Evolutionary conservation across 2,888 invertebrate species (phyloP), one percentile per base, ranked within the genome.

Genomic region (Euplexia lucipara): DNA sequence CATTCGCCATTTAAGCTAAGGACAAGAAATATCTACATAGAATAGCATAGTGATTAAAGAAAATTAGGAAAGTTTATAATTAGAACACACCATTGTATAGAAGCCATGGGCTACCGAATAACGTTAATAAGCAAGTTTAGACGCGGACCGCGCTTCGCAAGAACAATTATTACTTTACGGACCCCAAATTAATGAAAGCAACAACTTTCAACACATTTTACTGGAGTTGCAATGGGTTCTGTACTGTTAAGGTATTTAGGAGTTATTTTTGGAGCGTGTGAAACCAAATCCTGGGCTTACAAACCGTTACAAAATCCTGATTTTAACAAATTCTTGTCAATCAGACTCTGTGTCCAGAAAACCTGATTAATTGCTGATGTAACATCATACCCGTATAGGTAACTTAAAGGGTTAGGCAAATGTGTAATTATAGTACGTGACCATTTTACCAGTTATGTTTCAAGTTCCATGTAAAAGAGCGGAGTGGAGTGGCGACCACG

Each of bases 61-160:
- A 91, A 92, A 94, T 93, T 91, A 91, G 91, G 91, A 94, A 94
- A 94, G 90, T 94, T 94, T 89, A 77, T 81, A 81, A 81, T 81
- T 77, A 77, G 81, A 63, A 79, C 82, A 83, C 83, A 80, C 85
- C 84, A 84, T 86, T 86, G 87, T 81, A 86, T 79, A 72, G 71
- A 70, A 84, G 88, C 86, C 84, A 81, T 85, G 79, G 82, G 81
- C 81, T 76, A 74, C 71, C 63, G 62, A 70, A 77, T 78, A 72
- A 75, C 59, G 89, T 87, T 93, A 93, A 93, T 93, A 90, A 91
- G 90, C 84, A 88, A 86, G 80, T 90, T 90, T 87, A 87, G 86
- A 90, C 81, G 85, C 85, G 72, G 75, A 81, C 83, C 86, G 86
- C 82, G 81, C 85, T 88, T 87, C 85, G 61, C 86, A 90, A 89